Evolutionary conservation across 2,113 vertebrate genomes (phyloP), one percentile per base, ranked within the genome.

Genomic region (Gasterosteus nipponicus): DNA sequence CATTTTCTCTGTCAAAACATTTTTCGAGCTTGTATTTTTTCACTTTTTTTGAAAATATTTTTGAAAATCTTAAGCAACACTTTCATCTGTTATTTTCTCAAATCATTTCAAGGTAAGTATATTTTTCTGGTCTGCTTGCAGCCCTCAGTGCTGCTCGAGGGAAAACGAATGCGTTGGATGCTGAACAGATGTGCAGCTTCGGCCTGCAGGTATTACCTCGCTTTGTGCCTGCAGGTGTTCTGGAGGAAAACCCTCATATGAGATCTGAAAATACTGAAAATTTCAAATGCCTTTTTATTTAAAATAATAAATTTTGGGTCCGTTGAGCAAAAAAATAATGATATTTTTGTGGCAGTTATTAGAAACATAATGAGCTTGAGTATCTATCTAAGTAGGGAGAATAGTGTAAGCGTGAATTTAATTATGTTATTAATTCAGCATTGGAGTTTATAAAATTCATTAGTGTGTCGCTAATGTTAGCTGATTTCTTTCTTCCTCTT

Each of bases 91-190:
- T 16, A 31, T 69, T 46, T 53, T 65, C n/a, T 70, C 41, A 14
- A 65, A 69, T 56, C 11, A 64, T 73, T 80, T 75, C 44, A 56
- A 61, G 46, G 35, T 22, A 26, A 31, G n/a, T 54, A 29, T 16
- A 66, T 69, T 59, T 44, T 73, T 69, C 33, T 39, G 9, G 44
- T 69, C 31, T 49, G 0, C 11, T 54, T 44, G 46, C 38, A 73
- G 59, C 49, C 31, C 29, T 29, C 66, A 38, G 39, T 56, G 57
- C 42, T 58, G 59, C 66, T 68, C 16, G 10, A 53, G 41, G 66
- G 65, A 35, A 10, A 56, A 42, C 33, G 44, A 10, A 26, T 14
- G n/a, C 12, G 39, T 74, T 54, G 56, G 39, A 64, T 39, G 46
- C 38, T 39, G 35, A 65, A 14, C 18, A 19, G 51, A 11, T 15